Conservation (phyloP, 1,140 invertebrate genomes). For the Rhizoglyphus robini region DNA sequence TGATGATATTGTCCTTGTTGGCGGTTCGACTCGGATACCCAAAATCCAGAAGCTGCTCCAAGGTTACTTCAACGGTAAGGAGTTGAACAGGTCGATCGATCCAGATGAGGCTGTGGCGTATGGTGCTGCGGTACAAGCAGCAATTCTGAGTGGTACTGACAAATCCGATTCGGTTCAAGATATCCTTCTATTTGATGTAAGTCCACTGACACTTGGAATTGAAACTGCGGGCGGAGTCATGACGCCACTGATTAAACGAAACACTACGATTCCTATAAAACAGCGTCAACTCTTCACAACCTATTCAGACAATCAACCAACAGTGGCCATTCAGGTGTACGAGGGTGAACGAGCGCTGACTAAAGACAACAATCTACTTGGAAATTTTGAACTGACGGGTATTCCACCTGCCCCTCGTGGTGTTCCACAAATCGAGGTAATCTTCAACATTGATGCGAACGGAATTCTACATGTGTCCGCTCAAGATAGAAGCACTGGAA, state of each 20-base stretch:
- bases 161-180: too few relatives aligned
- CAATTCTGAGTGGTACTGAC: conserved; percentile 25
- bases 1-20: conserved; percentile 28
- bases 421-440: conserved; percentile 69
- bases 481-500: conserved; percentile 96
- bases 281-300: conserved; percentile 99
- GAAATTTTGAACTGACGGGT: conserved; percentile 94
- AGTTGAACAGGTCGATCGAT: conserved; percentile 29
- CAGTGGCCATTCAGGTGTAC: conserved; percentile 96
- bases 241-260: too few relatives aligned
- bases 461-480: too few relatives aligned
- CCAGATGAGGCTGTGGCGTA: conserved; percentile 38
- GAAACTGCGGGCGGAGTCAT: conserved; percentile 46
- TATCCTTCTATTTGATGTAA: conserved; percentile 44
- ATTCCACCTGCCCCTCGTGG: conserved; percentile 93
- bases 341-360: too few relatives aligned
- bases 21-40: too few relatives aligned
- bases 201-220: conserved; percentile 44
- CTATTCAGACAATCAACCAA: conserved; percentile 95
- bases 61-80: conserved; percentile 26
- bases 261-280: conserved; percentile 99
- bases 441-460: conserved; percentile 99
- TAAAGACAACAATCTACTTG: conserved; percentile 93
- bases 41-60: too few relatives aligned
- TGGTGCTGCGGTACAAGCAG: conserved; percentile 34